These are phyloP conservation scores for Coccyzus lansbergi DNA, from an alignment of 2,797 vertebrate species.

Conservation along the genomic window DNA sequence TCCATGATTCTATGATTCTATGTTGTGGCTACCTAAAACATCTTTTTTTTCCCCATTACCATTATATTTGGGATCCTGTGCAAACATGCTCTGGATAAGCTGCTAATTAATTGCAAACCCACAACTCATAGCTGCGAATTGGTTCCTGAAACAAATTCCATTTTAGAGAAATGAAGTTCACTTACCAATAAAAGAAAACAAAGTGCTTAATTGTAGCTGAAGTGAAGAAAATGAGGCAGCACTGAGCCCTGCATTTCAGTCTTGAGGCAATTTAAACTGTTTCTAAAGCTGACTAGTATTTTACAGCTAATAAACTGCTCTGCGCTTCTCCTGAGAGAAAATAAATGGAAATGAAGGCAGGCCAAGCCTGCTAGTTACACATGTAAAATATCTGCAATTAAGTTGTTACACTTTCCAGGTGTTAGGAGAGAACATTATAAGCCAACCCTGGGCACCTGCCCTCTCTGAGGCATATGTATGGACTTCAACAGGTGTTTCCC, in stretches of 20 bases:
- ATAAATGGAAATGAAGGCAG: neutral
- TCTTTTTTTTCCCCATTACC: neutral
- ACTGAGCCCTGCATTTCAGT: neutral
- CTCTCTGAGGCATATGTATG: neutral
- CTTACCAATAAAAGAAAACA: constrained; percentile 2
- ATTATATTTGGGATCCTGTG: neutral
- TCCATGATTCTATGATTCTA: too few relatives aligned
- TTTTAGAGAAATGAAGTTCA: constrained; percentile 12
- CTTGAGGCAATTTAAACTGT: neutral
- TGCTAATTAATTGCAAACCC: neutral
- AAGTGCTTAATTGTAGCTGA: neutral
- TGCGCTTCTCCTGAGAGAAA: neutral
- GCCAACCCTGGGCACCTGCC: constrained; percentile 11
- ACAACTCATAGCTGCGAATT: neutral
- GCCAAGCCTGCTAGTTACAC: neutral
- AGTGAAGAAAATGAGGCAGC: neutral
- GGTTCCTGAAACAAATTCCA: neutral
- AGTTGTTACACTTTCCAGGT: neutral
- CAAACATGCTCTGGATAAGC: neutral
- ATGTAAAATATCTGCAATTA: constrained; percentile 36
- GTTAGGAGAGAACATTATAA: neutral
- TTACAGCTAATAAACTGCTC: neutral
- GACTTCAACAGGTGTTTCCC: constrained; percentile 37
- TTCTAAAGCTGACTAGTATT: neutral
- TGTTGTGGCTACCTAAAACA: neutral